Base-by-base conservation (phyloP, 1,140 invertebrate species). In the Tribolium castaneum region DNA sequence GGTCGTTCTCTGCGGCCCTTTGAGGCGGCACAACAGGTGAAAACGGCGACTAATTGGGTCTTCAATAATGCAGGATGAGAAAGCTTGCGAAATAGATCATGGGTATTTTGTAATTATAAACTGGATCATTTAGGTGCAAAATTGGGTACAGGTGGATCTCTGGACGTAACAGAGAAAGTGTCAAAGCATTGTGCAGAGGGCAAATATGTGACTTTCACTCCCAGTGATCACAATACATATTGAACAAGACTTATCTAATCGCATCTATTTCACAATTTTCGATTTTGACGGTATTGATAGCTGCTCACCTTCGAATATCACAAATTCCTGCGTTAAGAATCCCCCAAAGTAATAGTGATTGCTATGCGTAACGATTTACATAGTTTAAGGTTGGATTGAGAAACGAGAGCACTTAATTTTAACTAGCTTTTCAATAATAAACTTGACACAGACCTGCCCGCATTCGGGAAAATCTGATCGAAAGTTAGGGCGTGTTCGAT, bases 141-240 rank as follows among this genome's bases (percentile, higher is more conserved):
- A 45, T 45, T 45, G 39, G 7, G 5, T 30, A 30, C 25, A 30
- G 39, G 39, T 45, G 39, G n/a, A 45, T 45, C 39, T 45, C n/a
- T 66, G 59, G 7, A 10, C 14, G 19, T 22, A 22, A 22, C 54
- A 66, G 59, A 66, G 59, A 66, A 66, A 66, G 59, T 66, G 59
- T 66, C 59, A 66, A 66, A 66, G 56, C 19, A 62, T 62, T 62
- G 56, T 66, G 59, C 59, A 66, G 59, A 35, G 30, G 59, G 59
- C 59, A 66, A 59, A 66, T 66, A 35, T 66, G 59, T 66, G 59
- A 66, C 59, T 66, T 66, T 66, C 59, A 66, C 59, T 66, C 59
- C 10, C 25, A 66, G 25, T 13, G 59, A 66, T 66, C 59, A 66
- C 59, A 35, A 66, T 66, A 66, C 59, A 66, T 66, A 66, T 66